phyloP scores from a whole-genome alignment of 2,113 vertebrate species.

The Oenanthe oenanthe region DNA sequence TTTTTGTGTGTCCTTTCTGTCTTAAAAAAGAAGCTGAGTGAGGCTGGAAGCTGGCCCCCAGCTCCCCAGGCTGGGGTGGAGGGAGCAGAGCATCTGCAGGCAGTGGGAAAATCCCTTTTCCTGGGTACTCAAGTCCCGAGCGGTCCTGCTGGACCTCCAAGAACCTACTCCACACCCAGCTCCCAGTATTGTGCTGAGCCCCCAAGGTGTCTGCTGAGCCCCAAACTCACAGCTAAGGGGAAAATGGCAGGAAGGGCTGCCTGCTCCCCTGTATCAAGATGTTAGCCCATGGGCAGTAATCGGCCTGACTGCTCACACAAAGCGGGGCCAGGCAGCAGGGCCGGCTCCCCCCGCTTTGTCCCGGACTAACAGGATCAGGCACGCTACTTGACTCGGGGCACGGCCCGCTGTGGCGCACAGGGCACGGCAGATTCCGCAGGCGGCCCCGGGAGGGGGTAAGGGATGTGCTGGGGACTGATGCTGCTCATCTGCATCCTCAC shows the following conservation, averaged over 20 bases:
- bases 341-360: constrained; percentile 74
- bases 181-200: neutral
- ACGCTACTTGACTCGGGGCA: constrained; percentile 84
- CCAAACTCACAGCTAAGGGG: neutral
- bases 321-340: constrained; percentile 66
- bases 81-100: neutral
- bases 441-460: neutral
- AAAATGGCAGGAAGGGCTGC: neutral
- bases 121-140: neutral
- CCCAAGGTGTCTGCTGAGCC: neutral
- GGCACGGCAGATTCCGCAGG: neutral
- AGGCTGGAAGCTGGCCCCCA: constrained; percentile 4
- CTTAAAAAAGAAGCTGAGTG: constrained; percentile 17
- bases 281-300: constrained; percentile 85
- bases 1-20: constrained; percentile 52
- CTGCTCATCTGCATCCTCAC: neutral
- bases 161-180: accelerated
- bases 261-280: constrained; percentile 84
- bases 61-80: neutral
- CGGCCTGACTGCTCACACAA: constrained; percentile 85
- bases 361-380: constrained; percentile 92
- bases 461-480: neutral
- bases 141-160: neutral
- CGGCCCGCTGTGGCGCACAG: neutral
- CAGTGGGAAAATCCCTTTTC: neutral